phyloP scores from a whole-genome alignment of 1,140 invertebrate species.

The Lucilia sericata region DNA sequence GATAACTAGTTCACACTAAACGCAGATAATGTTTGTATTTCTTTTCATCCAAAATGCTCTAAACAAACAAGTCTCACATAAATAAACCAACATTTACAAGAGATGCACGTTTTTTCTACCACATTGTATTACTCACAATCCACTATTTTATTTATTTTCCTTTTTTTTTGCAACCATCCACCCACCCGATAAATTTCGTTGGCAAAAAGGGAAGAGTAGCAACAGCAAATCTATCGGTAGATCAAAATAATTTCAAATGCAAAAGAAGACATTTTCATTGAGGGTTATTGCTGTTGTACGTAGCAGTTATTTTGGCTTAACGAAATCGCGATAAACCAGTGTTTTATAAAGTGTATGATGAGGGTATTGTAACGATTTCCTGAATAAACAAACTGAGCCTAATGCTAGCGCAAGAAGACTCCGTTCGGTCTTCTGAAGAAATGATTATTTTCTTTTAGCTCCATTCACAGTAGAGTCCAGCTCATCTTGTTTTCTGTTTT shows the following conservation, averaged over 20 bases:
- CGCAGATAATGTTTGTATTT: not conserved
- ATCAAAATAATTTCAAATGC: constrained; percentile 42
- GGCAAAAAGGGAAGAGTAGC: not conserved
- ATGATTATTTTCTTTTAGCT: constrained; percentile 25
- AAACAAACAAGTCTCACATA: constrained; percentile 4
- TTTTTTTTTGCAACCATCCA: not conserved
- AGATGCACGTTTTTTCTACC: constrained; percentile 8
- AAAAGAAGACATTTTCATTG: constrained; percentile 44
- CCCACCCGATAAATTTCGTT: constrained; percentile 23
- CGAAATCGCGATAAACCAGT: constrained; percentile 36
- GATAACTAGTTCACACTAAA: not conserved
- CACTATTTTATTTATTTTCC: not conserved
- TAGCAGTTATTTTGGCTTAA: constrained; percentile 17
- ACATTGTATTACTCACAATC: not conserved
- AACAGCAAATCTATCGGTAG: constrained; percentile 29
- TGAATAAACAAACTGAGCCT: not conserved
- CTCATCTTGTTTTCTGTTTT: too few relatives aligned
- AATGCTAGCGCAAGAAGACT: not conserved
- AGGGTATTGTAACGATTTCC: constrained; percentile 33
- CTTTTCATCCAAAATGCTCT: not conserved
- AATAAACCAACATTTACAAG: not conserved
- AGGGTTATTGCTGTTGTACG: constrained; percentile 31
- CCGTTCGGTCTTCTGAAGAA: constrained; percentile 8
- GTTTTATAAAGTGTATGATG: constrained; percentile 33
- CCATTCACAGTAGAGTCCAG: too few relatives aligned